A percentile compares a stretch with the other conserved stretches of the same genome.
Evolutionary conservation across 1,140 invertebrate genomes (phyloP).

Genomic region (Zaprionus gabonicus): DNA sequence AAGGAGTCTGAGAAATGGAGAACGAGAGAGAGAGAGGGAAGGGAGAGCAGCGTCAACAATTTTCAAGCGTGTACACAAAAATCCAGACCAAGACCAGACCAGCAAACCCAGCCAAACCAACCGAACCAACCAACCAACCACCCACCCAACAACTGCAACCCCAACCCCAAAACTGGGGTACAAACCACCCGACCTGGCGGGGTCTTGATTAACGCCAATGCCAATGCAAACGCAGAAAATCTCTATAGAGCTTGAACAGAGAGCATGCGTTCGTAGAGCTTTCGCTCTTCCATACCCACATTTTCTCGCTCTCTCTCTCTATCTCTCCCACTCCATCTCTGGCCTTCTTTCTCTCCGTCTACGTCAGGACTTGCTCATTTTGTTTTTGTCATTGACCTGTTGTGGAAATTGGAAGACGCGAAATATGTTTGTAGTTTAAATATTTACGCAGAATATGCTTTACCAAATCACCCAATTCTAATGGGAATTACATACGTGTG

Average conservation of each 20-base stretch:
- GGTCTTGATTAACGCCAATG: slow-evolving; percentile 80
- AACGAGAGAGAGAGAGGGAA: background rate
- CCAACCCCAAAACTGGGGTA: slow-evolving; percentile 6
- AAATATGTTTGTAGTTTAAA: slow-evolving; percentile 34
- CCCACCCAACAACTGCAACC: slow-evolving; percentile 24
- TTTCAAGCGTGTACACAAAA: slow-evolving; percentile 80
- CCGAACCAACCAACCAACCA: slow-evolving; percentile 29
- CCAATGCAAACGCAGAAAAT: slow-evolving; percentile 77
- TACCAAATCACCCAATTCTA: background rate
- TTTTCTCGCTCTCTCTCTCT: slow-evolving; percentile 1
- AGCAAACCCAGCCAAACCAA: slow-evolving; percentile 12
- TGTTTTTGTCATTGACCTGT: slow-evolving; percentile 82
- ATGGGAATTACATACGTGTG: background rate
- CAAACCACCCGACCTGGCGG: slow-evolving; percentile 39
- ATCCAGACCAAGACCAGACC: slow-evolving; percentile 69
- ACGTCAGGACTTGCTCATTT: slow-evolving; percentile 51
- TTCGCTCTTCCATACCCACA: slow-evolving; percentile 23
- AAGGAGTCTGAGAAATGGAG: background rate
- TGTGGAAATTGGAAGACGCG: slow-evolving; percentile 45
- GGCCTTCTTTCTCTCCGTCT: slow-evolving; percentile 9
- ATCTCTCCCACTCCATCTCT: background rate
- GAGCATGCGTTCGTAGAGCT: slow-evolving; percentile 68
- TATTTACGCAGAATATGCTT: slow-evolving; percentile 2
- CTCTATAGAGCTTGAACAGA: slow-evolving; percentile 72
- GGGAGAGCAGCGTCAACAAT: slow-evolving; percentile 66